These are phyloP conservation scores for Anguilla obscura DNA, from an alignment of 2,797 vertebrate species.

Conservation along the genomic window DNA sequence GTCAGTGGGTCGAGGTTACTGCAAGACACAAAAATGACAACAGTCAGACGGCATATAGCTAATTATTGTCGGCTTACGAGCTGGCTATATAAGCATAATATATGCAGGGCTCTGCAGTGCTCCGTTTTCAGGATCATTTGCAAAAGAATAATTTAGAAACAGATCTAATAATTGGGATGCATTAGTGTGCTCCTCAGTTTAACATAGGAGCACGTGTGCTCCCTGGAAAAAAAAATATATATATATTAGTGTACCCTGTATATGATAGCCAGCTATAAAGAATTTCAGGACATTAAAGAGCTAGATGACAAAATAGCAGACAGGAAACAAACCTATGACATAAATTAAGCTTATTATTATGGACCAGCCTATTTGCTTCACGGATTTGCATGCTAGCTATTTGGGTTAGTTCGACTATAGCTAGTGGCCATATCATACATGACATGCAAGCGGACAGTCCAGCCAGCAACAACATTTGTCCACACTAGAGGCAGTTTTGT, in stretches of 20 bases:
- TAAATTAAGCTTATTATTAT: background rate
- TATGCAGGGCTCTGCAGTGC: too few relatives aligned
- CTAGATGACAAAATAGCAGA: background rate
- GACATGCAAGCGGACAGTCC: background rate
- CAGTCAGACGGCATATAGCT: background rate
- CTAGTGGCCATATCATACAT: background rate
- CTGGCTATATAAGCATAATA: background rate
- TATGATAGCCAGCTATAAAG: background rate
- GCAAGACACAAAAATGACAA: constrained; percentile 41
- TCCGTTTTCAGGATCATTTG: too few relatives aligned
- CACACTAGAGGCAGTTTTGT: background rate
- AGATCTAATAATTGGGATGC: too few relatives aligned
- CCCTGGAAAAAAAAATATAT: too few relatives aligned
- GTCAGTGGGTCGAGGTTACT: constrained; percentile 94
- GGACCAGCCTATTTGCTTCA: background rate
- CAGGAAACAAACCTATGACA: background rate
- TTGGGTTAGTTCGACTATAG: background rate
- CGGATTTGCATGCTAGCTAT: background rate
- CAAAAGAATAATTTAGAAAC: too few relatives aligned
- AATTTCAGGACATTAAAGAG: background rate
- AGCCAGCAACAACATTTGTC: background rate
- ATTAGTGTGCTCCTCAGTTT: too few relatives aligned
- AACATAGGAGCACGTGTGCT: too few relatives aligned
- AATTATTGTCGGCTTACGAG: background rate
- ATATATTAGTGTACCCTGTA: too few relatives aligned